Base-by-base conservation (phyloP, 2,113 vertebrate genomes). In the Poicephalus meyeri region DNA sequence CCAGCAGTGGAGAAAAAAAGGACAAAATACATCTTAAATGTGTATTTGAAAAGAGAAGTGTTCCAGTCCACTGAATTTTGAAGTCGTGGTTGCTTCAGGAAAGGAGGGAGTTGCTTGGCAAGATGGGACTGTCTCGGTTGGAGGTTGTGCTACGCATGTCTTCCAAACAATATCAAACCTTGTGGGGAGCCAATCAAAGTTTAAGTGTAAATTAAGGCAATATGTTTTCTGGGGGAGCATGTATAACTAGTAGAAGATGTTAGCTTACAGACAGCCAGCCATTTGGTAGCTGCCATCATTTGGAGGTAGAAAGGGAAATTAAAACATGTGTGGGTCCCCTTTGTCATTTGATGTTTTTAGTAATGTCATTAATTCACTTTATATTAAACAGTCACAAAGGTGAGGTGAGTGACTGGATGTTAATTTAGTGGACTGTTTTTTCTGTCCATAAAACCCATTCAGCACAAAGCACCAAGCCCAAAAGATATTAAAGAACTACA, bases 361-460 rank as follows among this genome's bases (percentile, higher is more conserved):
- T 91, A 81, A 82, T 52, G 78, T 55, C 71, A 79, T 69, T 82
- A 71, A 61, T 93, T 47, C 85, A 50, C 33, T 41, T 93, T 26
- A 6, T 65, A 25, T 80, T 56, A 37, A 93, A 50, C 76, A 81
- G 74, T 80, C 68, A 65, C 55, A 13, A 63, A 80, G 68, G 42
- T 1, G 2, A 89, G 80, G 56, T 79, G 61, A 76, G 33, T 58
- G 74, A 73, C 81, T 70, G 71, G 81, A 83, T 3, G 0, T 91
- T 71, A 63, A 56, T 79, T 91, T 58, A 89, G 85, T 31, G 55
- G 33, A 24, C 71, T 91, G 12, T 44, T 66, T 79, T 72, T 93
- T 79, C 53, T 71, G 68, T 82, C 70, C 29, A 71, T 95, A 97
- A 97, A 97, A 95, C 41, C 42, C 42, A 42, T 68, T 89, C 83